Evolutionary conservation across 2,113 vertebrate species (phyloP).

Genomic region (Sylvia atricapilla): DNA sequence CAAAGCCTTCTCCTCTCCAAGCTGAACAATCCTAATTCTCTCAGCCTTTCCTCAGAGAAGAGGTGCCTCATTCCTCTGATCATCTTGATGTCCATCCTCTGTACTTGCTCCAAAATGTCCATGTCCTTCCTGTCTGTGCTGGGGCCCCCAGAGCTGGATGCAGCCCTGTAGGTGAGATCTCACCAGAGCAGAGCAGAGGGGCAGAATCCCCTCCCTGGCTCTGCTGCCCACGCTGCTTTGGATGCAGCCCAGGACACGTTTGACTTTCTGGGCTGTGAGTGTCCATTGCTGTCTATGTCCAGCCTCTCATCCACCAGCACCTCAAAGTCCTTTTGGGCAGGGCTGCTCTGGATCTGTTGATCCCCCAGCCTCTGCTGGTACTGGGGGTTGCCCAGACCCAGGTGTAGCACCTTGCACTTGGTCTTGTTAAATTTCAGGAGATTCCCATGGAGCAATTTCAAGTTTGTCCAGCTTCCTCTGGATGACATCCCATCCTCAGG

Average conservation of each 20-base stretch:
- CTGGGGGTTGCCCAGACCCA: fast-evolving
- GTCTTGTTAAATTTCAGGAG: not conserved
- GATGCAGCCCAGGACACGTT: not conserved
- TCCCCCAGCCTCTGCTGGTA: not conserved
- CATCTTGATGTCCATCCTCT: too few species aligned
- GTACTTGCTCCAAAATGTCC: fast-evolving
- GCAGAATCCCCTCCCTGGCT: not conserved
- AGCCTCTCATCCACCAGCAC: not conserved
- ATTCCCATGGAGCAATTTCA: not conserved
- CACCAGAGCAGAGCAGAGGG: not conserved
- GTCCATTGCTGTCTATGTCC: fast-evolving
- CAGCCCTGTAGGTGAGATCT: not conserved
- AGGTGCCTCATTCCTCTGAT: not conserved
- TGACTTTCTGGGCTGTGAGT: fast-evolving
- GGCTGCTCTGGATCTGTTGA: not conserved
- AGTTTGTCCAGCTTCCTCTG: not conserved
- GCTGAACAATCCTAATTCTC: not conserved
- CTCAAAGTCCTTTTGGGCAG: fast-evolving
- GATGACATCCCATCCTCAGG: not conserved
- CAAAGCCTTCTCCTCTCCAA: not conserved
- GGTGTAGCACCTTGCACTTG: not conserved
- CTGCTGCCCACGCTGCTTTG: not conserved
- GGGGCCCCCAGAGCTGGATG: not conserved
- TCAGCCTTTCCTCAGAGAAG: not conserved
- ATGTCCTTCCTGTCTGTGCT: fast-evolving